These are phyloP conservation scores for Drosophila conformis DNA, from an alignment of 2,888 invertebrate genomes.

Conservation along the genomic window DNA sequence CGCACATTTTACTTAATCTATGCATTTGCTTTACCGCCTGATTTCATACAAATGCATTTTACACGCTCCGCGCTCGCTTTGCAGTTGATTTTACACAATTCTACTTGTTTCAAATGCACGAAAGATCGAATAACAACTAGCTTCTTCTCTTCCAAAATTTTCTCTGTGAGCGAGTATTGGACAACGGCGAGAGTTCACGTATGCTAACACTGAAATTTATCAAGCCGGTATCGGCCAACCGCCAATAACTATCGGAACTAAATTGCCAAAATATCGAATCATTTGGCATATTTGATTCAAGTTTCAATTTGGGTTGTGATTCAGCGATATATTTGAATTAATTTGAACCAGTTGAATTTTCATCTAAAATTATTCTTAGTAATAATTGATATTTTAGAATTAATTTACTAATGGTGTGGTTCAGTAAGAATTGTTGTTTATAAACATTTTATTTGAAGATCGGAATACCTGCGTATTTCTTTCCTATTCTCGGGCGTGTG, in stretches of 20 bases:
- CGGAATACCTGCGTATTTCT: slow-evolving; percentile 15
- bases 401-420: not conserved
- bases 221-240: slow-evolving; percentile 8
- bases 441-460: slow-evolving; percentile 23
- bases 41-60: slow-evolving; percentile 59
- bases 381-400: not conserved
- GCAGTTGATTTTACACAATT: slow-evolving; percentile 50
- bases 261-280: slow-evolving; percentile 7
- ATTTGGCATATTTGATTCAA: not conserved
- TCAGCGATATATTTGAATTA: not conserved
- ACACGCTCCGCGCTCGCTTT: slow-evolving; percentile 34
- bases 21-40: slow-evolving; percentile 53
- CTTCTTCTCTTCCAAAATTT: slow-evolving; percentile 63
- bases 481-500: slow-evolving; percentile 7
- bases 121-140: slow-evolving; percentile 62
- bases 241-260: slow-evolving; percentile 12
- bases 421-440: slow-evolving; percentile 9
- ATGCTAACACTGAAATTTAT: slow-evolving; percentile 20
- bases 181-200: not conserved
- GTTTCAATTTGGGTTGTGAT: not conserved
- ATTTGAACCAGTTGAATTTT: not conserved
- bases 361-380: not conserved
- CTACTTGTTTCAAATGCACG: slow-evolving; percentile 47
- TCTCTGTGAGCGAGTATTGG: slow-evolving; percentile 52
- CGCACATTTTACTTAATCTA: slow-evolving; percentile 46